Evolutionary conservation across 2,888 invertebrate genomes (phyloP).

Genomic region (Julus scandinavius): DNA sequence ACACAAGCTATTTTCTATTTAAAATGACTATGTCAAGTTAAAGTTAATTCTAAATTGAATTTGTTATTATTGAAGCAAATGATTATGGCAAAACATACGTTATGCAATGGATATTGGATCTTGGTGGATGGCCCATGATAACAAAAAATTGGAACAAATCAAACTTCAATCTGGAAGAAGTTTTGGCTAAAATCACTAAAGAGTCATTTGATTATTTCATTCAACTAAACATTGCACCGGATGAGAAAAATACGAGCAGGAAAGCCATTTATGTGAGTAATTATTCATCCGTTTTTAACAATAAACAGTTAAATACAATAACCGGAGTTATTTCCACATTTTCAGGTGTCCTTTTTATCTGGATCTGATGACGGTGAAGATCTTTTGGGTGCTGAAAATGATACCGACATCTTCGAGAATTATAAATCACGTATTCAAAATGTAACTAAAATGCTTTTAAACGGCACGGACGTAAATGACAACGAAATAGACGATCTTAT

Average conservation of each 20-base stretch:
- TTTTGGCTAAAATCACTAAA: constrained; percentile 50
- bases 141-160: constrained; percentile 60
- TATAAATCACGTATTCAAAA: constrained; percentile 48
- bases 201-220: constrained; percentile 62
- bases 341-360: constrained; percentile 16
- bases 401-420: not conserved
- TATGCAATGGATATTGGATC: constrained; percentile 46
- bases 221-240: constrained; percentile 62
- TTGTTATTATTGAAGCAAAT: constrained; percentile 35
- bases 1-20: no score
- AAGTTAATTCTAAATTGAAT: not conserved
- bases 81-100: constrained; percentile 29
- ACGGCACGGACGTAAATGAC: not conserved
- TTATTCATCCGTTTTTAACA: not conserved
- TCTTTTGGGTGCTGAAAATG: not conserved
- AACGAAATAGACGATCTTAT: constrained; percentile 51
- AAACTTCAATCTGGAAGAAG: constrained; percentile 49
- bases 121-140: constrained; percentile 62
- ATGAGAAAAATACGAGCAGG: constrained; percentile 62
- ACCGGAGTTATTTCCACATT: not conserved
- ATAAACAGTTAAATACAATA: no score
- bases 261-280: constrained; percentile 58
- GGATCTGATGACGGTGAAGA: constrained; percentile 31
- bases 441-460: constrained; percentile 22
- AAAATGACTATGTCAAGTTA: no score